phyloP scores from a whole-genome alignment of 2,113 vertebrate species.

The Anolis carolinensis region DNA sequence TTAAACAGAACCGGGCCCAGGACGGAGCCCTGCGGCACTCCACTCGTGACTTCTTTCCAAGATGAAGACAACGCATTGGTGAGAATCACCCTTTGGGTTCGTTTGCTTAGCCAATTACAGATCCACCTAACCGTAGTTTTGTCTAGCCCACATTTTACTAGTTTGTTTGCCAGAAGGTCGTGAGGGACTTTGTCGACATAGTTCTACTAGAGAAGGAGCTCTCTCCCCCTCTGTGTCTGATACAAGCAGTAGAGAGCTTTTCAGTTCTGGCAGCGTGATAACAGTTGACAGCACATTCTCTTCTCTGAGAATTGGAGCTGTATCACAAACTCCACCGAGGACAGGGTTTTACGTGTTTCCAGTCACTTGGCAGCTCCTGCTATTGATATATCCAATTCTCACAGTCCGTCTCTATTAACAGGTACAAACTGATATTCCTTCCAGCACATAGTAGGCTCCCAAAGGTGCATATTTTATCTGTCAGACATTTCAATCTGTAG shows the following conservation, averaged over 20 bases:
- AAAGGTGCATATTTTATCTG: not conserved
- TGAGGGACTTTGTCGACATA: too few relatives aligned
- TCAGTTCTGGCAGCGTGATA: not conserved
- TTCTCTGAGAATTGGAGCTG: not conserved
- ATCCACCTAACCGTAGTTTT: too few relatives aligned
- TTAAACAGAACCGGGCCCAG: too few relatives aligned
- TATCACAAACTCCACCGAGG: not conserved
- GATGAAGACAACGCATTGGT: too few relatives aligned
- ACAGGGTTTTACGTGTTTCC: not conserved
- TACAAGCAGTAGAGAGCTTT: not conserved
- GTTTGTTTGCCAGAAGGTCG: too few relatives aligned
- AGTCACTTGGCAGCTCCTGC: not conserved
- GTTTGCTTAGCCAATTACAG: too few relatives aligned
- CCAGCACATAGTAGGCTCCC: rapidly evolving
- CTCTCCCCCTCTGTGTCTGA: not conserved
- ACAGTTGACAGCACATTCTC: not conserved
- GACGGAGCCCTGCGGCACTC: too few relatives aligned
- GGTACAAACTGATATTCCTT: rapidly evolving
- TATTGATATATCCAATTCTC: not conserved
- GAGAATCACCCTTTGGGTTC: too few relatives aligned
- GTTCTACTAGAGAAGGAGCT: not conserved
- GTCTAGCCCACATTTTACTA: too few relatives aligned
- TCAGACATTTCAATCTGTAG: not conserved
- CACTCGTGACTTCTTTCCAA: too few relatives aligned
- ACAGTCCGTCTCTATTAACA: not conserved